phyloP scores from a whole-genome alignment of 2,888 invertebrate genomes.

The Diarsia brunnea region DNA sequence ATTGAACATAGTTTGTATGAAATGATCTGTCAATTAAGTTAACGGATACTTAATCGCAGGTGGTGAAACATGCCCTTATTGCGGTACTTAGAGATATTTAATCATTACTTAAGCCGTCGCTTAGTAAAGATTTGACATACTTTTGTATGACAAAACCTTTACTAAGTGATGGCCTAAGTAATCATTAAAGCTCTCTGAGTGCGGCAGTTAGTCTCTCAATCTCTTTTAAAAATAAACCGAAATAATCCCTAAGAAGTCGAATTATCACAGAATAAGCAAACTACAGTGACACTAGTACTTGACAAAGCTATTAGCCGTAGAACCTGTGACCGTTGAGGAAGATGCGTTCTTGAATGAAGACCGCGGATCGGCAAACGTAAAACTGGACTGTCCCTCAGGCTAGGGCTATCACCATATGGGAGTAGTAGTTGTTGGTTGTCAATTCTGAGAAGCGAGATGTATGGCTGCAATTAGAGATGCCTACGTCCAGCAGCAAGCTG shows the following conservation, averaged over 20 bases:
- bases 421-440: neutral
- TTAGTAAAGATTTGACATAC: too few relatives aligned
- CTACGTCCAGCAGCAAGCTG: neutral
- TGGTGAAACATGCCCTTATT: too few relatives aligned
- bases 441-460: neutral
- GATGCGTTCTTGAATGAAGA: neutral
- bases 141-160: too few relatives aligned
- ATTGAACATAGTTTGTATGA: too few relatives aligned
- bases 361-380: neutral
- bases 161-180: too few relatives aligned
- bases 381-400: neutral
- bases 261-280: neutral
- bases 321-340: neutral
- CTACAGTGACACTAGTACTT: neutral
- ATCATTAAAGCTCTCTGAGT: too few relatives aligned
- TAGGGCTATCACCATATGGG: neutral
- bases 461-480: neutral
- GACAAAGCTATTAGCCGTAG: neutral
- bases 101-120: too few relatives aligned
- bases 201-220: neutral
- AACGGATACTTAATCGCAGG: too few relatives aligned
- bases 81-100: too few relatives aligned
- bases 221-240: neutral
- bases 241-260: neutral
- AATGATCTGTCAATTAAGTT: too few relatives aligned